phyloP scores from a whole-genome alignment of 2,888 invertebrate genomes.

The Chaetoderma sp. region DNA sequence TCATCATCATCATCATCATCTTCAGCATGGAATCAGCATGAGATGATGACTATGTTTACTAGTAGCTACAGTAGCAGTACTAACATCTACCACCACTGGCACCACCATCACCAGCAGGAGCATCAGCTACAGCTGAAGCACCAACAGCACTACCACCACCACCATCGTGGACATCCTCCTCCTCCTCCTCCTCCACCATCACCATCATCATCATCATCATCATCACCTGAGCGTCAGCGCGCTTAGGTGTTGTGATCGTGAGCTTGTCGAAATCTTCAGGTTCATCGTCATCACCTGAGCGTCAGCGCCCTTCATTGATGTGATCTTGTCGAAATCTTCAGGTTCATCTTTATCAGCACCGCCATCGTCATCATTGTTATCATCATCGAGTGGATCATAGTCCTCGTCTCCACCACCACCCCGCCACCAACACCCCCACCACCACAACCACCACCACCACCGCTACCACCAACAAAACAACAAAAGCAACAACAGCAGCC shows the following conservation, averaged over 20 bases:
- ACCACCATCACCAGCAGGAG: constrained; percentile 16
- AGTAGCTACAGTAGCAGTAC: background rate
- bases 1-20: background rate
- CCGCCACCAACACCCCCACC: background rate
- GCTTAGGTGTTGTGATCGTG: too few species aligned
- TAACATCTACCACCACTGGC: background rate
- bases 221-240: too few species aligned
- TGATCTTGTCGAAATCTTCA: too few species aligned
- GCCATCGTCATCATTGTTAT: background rate
- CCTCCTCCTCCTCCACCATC: constrained; percentile 1
- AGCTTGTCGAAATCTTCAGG: too few species aligned
- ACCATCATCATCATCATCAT: background rate
- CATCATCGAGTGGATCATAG: background rate
- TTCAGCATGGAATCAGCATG: too few species aligned
- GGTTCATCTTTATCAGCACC: too few species aligned
- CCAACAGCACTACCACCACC: constrained; percentile 21
- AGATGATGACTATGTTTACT: background rate
- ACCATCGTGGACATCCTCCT: constrained; percentile 21
- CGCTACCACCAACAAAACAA: background rate
- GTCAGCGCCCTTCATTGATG: too few species aligned
- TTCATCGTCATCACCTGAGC: too few species aligned
- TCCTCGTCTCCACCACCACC: background rate
- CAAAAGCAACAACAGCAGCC: background rate
- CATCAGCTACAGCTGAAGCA: too few species aligned
- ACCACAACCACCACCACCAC: background rate